These are phyloP conservation scores for Drosophila ananassae DNA, from an alignment of 1,140 invertebrate genomes.

Conservation along the genomic window DNA sequence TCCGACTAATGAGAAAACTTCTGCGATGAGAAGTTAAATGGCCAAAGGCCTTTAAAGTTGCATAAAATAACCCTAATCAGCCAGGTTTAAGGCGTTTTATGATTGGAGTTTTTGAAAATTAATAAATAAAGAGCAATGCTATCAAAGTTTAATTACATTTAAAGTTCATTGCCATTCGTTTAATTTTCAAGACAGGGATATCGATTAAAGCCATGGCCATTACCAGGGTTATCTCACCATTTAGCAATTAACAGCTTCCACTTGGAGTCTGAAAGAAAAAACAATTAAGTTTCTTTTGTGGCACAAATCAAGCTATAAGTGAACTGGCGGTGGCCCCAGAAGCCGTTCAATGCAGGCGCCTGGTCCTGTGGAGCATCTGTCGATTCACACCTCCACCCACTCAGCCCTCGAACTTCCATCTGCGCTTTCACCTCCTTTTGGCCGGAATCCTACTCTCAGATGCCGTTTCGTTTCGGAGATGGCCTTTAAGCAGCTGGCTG, in stretches of 20 bases:
- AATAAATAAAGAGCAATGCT: neutral
- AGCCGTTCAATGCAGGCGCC: slow-evolving; percentile 6
- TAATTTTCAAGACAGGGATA: neutral
- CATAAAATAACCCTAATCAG: neutral
- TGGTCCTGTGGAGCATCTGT: slow-evolving; percentile 5
- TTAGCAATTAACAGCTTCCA: slow-evolving; percentile 41
- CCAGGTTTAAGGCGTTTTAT: neutral
- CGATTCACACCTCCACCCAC: slow-evolving; percentile 17
- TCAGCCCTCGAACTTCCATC: neutral
- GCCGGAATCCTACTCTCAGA: neutral
- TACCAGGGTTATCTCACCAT: slow-evolving; percentile 31
- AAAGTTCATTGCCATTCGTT: neutral
- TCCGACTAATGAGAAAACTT: slow-evolving; percentile 14
- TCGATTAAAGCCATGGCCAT: slow-evolving; percentile 27
- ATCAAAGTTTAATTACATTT: neutral
- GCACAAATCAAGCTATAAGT: slow-evolving; percentile 10
- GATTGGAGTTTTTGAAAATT: neutral
- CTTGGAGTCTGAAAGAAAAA: slow-evolving; percentile 15
- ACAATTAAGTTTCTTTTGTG: slow-evolving; percentile 50
- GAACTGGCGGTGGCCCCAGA: neutral
- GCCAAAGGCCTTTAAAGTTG: slow-evolving; percentile 3
- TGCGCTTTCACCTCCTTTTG: neutral
- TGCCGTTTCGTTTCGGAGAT: slow-evolving; percentile 6
- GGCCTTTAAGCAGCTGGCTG: slow-evolving; percentile 29
- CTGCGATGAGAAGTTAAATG: neutral